These are phyloP conservation scores for Heliconius sara DNA, from an alignment of 2,888 invertebrate genomes.

Conservation along the genomic window DNA sequence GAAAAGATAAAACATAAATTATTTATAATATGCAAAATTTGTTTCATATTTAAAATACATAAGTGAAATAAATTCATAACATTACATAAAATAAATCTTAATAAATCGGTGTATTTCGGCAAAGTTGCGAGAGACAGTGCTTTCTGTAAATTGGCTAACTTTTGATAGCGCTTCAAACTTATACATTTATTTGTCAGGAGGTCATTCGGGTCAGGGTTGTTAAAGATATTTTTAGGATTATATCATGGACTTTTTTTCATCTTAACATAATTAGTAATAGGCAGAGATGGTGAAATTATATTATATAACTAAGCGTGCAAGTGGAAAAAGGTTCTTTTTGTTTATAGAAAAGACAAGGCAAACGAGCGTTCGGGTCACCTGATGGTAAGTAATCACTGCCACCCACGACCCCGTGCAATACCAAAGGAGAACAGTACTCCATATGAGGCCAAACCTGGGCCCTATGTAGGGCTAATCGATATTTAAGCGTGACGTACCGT, in stretches of 20 bases:
- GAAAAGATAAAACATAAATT: no score
- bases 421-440: no score
- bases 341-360: no score
- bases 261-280: background rate
- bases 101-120: slow-evolving; percentile 8
- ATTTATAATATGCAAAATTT: background rate
- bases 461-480: no score
- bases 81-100: slow-evolving; percentile 3
- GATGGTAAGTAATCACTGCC: no score
- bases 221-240: background rate
- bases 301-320: no score
- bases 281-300: no score
- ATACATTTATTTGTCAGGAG: slow-evolving; percentile 15
- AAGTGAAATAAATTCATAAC: background rate
- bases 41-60: background rate
- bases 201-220: slow-evolving; percentile 16
- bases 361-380: no score
- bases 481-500: no score
- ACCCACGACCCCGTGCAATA: no score
- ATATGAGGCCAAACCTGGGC: no score
- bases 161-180: slow-evolving; percentile 23
- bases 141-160: slow-evolving; percentile 25
- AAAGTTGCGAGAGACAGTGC: slow-evolving; percentile 14
- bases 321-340: no score
- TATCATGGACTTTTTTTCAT: background rate